Conservation (phyloP, 2,797 vertebrate species). For the Lacerta viridis region DNA sequence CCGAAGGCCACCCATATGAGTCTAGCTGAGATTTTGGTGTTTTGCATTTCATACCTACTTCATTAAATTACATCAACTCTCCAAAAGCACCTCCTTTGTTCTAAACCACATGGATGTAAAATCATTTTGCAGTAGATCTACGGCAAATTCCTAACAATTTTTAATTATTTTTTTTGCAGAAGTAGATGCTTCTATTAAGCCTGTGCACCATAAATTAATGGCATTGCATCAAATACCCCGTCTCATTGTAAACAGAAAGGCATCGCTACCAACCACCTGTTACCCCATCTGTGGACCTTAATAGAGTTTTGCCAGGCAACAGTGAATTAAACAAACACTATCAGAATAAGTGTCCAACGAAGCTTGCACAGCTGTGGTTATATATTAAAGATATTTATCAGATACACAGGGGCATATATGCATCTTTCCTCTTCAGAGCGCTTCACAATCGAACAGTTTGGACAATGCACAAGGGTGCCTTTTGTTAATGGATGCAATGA, state of each 20-base stretch:
- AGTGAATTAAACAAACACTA: background rate
- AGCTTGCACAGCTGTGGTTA: background rate
- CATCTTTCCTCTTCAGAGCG: background rate
- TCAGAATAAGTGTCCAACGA: too few species aligned
- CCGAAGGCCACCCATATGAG: background rate
- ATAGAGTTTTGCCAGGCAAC: background rate
- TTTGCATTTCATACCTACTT: background rate
- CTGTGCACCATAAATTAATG: background rate
- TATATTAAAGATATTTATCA: conserved; percentile 8
- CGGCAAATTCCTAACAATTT: too few species aligned
- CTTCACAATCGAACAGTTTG: background rate
- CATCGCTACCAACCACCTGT: background rate
- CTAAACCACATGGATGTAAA: background rate
- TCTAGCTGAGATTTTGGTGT: background rate
- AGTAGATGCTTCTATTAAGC: background rate
- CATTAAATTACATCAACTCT: background rate
- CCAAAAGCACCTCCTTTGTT: background rate
- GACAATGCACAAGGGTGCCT: background rate
- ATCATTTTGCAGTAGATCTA: background rate
- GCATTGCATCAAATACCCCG: background rate
- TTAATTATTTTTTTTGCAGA: too few species aligned
- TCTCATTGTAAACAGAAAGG: background rate
- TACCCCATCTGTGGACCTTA: conserved; percentile 1
- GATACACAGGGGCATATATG: background rate
- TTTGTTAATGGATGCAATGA: background rate